Evolutionary conservation across 2,888 invertebrate species (phyloP), one percentile per base, ranked within the genome.

Genomic region (Perizoma flavofasciatum): DNA sequence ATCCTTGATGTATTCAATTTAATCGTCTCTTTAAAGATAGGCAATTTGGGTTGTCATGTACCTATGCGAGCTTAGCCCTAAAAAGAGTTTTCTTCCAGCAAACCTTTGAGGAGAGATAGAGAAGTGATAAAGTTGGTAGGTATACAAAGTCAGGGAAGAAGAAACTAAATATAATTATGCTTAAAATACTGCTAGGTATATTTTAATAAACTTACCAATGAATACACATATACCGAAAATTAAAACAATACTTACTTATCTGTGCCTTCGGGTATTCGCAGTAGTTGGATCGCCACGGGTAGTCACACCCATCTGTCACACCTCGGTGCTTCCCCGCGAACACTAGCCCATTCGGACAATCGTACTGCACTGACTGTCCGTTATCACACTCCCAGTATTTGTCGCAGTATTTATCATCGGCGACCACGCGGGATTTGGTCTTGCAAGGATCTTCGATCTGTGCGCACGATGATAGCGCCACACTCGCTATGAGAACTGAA

Each of bases 301-400:
- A 97, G 85, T 97, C 97, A 78, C 97, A 97, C 3, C 97, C 97
- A 78, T 97, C 97, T 1, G 97, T 97, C 6, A 97, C 97, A 5
- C 97, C 97, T 48, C 97, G 93, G 76, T 97, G 95, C 81, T 97
- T 97, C 4, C 97, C 97, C 11, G 97, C 97, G 88, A 96, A 98
- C 48, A 97, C 97, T 68, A 97, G 91, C 0, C 97, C 97, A 78
- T 97, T 98, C 56, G 97, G 97, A 78, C 97, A 98, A 88, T 97
- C 97, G 83, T 97, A 97, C 61, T 97, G 93, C 67, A 96, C 95
- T 0, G 96, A 94, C 79, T 96, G 96, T 0, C 96, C 96, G 71
- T 94, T 95, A 63, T 97, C 96, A 77, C 97, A 97, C 83, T 97
- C 97, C 97, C 97, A 97, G 79, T 96, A 96, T 59, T 94, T 92